Base-by-base conservation (phyloP, 2,113 vertebrate species). In the Syngnathus scovelli region DNA sequence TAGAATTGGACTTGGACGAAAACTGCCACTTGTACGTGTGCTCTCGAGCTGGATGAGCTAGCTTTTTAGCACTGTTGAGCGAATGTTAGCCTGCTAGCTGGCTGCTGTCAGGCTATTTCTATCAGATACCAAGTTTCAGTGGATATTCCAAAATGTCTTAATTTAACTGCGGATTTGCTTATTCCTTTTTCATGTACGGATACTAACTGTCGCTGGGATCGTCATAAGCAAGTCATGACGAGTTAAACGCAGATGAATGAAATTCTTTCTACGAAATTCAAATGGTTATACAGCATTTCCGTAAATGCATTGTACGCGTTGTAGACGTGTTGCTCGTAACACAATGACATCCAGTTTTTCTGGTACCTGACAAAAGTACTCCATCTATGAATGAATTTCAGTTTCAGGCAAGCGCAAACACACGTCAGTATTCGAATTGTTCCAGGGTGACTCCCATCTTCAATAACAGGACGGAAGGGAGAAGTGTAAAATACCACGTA, bases 1-100 rank as follows among this genome's bases (percentile, higher is more conserved):
- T 27, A 18, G 18, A 3, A 36, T 33, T 36, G 6, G 27, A 33
- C 13, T 67, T 66, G 65, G 39, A 64, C 12, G 0, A 0, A 33
- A 33, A 58, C 62, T 74, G 70, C 68, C 70, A 68, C n/a, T 71
- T 69, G 1, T 5, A 52, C 39, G 21, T 52, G 11, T 66, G 55
- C 44, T 39, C 10, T 59, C 38, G 65, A 23, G 64, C 68, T 58
- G 51, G 16, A 27, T 36, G 63, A 54, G 43, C 70, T 75, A 77
- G 79, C 85, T 66, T 39, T 49, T 64, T 71, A 77, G 66, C 76
- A 62, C 59, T 12, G 9, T 79, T 76, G 61, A 72, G 69, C 73
- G 64, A 54, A 55, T 44, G 76, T 70, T 86, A 86, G 80, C 80
- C 5, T 55, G 79, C 68, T 88, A 83, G 77, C 81, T 44, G 62